A percentile compares a stretch with the other conserved stretches of the same genome.
Conservation (phyloP, 1,140 invertebrate genomes). For the Drosophila sturtevanti region DNA sequence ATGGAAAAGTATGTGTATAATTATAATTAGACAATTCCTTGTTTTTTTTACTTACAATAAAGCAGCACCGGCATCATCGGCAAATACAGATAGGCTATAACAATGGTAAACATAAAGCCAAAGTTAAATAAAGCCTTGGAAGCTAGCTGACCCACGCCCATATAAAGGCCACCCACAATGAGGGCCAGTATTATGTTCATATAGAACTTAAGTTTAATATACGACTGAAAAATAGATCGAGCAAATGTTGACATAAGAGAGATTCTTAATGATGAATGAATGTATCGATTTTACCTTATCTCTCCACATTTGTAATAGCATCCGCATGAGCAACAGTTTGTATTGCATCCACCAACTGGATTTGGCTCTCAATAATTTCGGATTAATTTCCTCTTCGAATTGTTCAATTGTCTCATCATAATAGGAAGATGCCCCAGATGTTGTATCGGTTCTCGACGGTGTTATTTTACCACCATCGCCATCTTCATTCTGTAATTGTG, state of each 20-base stretch:
- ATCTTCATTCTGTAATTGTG: conserved; percentile 15
- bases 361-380: conserved; percentile 84
- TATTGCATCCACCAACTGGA: conserved; percentile 87
- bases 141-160: conserved; percentile 89
- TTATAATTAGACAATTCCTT: background rate
- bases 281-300: conserved; percentile 84
- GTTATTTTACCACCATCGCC: conserved; percentile 29
- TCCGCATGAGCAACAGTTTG: conserved; percentile 85
- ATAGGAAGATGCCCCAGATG: conserved; percentile 73
- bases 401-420: conserved; percentile 72
- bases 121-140: conserved; percentile 92
- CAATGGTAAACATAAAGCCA: conserved; percentile 90
- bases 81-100: conserved; percentile 90
- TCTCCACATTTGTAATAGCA: conserved; percentile 88
- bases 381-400: conserved; percentile 76
- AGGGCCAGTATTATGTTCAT: conserved; percentile 88
- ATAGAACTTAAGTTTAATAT: conserved; percentile 87
- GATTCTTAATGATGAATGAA: background rate
- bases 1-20: too few species aligned
- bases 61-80: conserved; percentile 91
- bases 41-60: conserved; percentile 86
- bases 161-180: conserved; percentile 88
- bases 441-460: conserved; percentile 71
- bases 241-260: too few species aligned
- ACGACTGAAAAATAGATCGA: conserved; percentile 88